Conservation (phyloP, 2,113 vertebrate species). For the Saimiri boliviensis region DNA sequence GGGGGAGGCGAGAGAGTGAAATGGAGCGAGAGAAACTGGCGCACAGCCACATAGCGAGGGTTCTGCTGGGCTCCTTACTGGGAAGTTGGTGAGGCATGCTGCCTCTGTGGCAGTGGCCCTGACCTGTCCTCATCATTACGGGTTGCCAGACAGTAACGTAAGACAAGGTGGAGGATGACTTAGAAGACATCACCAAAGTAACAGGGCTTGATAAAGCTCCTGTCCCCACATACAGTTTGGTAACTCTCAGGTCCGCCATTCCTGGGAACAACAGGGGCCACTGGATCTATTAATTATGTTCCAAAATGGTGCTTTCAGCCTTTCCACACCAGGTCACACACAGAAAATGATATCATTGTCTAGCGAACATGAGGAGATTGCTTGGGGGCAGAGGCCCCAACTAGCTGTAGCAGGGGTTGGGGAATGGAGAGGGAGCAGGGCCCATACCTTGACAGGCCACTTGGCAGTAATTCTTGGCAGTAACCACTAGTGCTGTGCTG, state of each 20-base stretch:
- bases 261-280: background rate
- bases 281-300: background rate
- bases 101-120: background rate
- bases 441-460: background rate
- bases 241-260: background rate
- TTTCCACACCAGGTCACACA: background rate
- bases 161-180: background rate
- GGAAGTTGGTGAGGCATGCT: background rate
- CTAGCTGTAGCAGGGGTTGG: background rate
- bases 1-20: background rate
- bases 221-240: background rate
- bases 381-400: background rate
- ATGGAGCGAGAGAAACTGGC: background rate
- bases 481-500: background rate
- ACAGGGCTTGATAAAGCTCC: background rate
- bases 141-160: background rate
- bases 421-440: too few relatives aligned
- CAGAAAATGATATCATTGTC: background rate
- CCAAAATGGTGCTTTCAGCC: background rate
- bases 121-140: background rate
- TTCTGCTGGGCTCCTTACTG: background rate
- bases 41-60: fast-evolving
- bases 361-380: background rate
- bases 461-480: too few relatives aligned
- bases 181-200: background rate